phyloP scores from a whole-genome alignment of 1,140 invertebrate species.

The Cydia fagiglandana region DNA sequence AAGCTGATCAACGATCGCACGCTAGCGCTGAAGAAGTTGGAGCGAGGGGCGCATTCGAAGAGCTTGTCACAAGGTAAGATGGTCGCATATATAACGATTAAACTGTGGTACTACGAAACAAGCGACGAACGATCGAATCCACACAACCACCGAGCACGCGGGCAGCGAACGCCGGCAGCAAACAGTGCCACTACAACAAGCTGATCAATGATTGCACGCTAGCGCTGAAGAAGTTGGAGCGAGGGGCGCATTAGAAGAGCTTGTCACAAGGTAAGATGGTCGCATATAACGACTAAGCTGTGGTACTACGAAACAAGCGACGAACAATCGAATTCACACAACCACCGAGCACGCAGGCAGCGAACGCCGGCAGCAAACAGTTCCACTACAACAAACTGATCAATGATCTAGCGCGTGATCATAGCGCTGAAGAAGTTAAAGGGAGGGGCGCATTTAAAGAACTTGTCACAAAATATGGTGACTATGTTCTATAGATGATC shows the following conservation, averaged over 20 bases:
- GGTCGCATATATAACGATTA: background rate
- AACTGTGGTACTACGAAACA: conserved; percentile 49
- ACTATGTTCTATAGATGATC: too few species aligned
- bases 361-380: conserved; percentile 82
- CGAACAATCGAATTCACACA: conserved; percentile 74
- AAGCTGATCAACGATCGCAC: conserved; percentile 84
- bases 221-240: conserved; percentile 40
- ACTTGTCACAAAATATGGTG: conserved; percentile 51
- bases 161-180: conserved; percentile 78
- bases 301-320: conserved; percentile 54
- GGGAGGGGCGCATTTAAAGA: conserved; percentile 58
- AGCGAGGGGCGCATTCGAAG: conserved; percentile 56
- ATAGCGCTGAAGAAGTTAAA: conserved; percentile 41
- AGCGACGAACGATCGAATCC: conserved; percentile 71
- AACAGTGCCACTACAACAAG: conserved; percentile 89
- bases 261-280: conserved; percentile 58
- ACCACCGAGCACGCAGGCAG: conserved; percentile 72
- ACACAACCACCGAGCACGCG: conserved; percentile 73
- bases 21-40: conserved; percentile 40
- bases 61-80: conserved; percentile 58
- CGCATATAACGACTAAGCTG: background rate
- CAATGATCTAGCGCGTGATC: conserved; percentile 82
- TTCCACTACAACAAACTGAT: conserved; percentile 88
- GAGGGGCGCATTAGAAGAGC: conserved; percentile 58
- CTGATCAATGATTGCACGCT: conserved; percentile 82